Percentiles rank a stretch among this genome's conserved stretches.
Evolutionary conservation across 2,113 vertebrate species (phyloP).

Genomic region (Toxotes chatareus): DNA sequence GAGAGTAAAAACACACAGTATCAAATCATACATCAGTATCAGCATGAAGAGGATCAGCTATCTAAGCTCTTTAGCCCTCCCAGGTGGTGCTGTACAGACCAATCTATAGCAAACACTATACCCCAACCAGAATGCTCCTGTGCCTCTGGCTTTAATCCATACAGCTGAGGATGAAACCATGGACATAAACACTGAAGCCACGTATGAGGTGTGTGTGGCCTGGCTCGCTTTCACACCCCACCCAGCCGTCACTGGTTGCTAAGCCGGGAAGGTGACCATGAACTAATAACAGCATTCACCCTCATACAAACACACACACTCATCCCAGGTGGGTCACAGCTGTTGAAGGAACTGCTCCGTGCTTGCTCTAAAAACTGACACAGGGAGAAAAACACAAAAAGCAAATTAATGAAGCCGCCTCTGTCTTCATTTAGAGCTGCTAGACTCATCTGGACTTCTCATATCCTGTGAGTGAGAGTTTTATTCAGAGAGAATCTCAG

Average conservation of each 20-base stretch:
- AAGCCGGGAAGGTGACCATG: conserved; percentile 76
- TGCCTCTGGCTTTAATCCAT: conserved; percentile 37
- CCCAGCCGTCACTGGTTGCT: conserved; percentile 48
- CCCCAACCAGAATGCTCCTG: conserved; percentile 9
- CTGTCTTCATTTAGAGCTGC: conserved; percentile 61
- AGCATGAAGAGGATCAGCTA: conserved; percentile 55
- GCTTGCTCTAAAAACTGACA: conserved; percentile 77
- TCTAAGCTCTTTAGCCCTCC: conserved; percentile 54
- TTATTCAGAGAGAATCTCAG: conserved; percentile 49
- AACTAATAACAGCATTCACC: conserved; percentile 75
- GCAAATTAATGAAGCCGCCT: conserved; percentile 74
- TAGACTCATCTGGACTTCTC: conserved; percentile 28
- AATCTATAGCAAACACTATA: conserved; percentile 22
- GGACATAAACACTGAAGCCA: conserved; percentile 56
- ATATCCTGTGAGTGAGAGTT: conserved; percentile 61
- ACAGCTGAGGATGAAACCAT: conserved; percentile 44
- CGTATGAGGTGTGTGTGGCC: conserved; percentile 67
- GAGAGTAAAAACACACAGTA: conserved; percentile 51
- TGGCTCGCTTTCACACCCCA: conserved; percentile 55
- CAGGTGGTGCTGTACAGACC: conserved; percentile 33
- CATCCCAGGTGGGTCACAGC: conserved; percentile 82
- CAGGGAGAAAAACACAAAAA: conserved; percentile 52
- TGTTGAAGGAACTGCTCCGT: conserved; percentile 73
- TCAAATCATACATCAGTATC: conserved; percentile 48
- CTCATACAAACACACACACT: conserved; percentile 63